These are phyloP conservation scores for Labia minor DNA, from an alignment of 2,888 invertebrate species.

Conservation along the genomic window DNA sequence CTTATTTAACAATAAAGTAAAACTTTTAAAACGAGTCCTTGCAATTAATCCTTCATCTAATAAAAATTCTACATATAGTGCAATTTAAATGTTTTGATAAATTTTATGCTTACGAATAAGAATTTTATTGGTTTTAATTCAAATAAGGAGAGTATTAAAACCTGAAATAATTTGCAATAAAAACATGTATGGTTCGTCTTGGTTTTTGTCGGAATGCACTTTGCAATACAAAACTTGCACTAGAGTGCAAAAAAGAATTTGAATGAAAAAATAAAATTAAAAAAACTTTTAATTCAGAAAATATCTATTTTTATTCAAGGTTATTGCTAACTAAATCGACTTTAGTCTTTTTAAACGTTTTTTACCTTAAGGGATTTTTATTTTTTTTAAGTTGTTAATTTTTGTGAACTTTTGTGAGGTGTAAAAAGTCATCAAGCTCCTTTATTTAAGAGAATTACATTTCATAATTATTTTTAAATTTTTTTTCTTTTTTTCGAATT, in stretches of 20 bases:
- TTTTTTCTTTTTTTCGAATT: no score
- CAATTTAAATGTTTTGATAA: slow-evolving; percentile 13
- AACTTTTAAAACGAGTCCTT: slow-evolving; percentile 13
- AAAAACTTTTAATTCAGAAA: no score
- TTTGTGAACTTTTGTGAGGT: no score
- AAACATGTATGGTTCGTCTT: slow-evolving; percentile 3
- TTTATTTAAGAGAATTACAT: no score
- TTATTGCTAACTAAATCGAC: no score
- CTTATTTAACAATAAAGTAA: neutral
- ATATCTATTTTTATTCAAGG: no score
- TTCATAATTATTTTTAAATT: no score
- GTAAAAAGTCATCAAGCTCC: no score
- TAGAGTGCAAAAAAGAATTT: neutral
- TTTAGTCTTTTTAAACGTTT: no score
- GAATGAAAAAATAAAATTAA: no score
- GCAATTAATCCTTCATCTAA: neutral
- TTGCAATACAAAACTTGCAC: neutral
- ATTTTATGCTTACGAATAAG: neutral
- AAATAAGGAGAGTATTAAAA: neutral
- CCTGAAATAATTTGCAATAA: slow-evolving; percentile 5
- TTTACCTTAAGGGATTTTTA: no score
- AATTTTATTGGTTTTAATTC: slow-evolving; percentile 9
- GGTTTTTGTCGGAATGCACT: neutral
- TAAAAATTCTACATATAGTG: slow-evolving; percentile 5
- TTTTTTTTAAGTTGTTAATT: no score